Evolutionary conservation across 2,797 vertebrate genomes (phyloP).

Genomic region (Hylomyscus alleni): DNA sequence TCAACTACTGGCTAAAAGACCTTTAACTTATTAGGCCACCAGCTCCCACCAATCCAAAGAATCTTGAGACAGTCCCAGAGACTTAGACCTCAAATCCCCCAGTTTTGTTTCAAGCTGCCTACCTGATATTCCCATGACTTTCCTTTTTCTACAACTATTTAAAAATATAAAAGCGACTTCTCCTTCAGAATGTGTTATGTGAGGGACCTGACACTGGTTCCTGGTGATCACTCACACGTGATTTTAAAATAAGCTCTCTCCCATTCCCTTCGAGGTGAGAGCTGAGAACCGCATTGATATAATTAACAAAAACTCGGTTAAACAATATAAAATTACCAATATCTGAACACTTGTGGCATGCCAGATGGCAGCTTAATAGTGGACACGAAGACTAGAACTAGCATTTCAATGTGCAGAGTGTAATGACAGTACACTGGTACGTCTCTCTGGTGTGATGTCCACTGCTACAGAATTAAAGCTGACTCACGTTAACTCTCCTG

Average conservation of each 20-base stretch:
- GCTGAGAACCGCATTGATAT: neutral
- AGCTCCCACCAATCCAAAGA: neutral
- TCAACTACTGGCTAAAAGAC: neutral
- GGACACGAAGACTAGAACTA: neutral
- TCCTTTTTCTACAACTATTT: neutral
- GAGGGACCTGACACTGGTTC: neutral
- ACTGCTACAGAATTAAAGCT: neutral
- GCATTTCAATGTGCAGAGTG: neutral
- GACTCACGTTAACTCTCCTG: slow-evolving; percentile 14
- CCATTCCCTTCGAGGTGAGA: neutral
- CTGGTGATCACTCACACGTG: neutral
- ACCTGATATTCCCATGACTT: neutral
- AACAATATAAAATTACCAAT: neutral
- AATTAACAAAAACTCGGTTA: neutral
- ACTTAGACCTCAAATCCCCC: too few species aligned
- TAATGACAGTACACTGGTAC: neutral
- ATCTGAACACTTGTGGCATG: neutral
- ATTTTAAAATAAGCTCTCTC: neutral
- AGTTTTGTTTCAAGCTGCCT: neutral
- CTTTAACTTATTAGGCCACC: neutral
- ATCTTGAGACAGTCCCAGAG: neutral
- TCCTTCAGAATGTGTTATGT: neutral
- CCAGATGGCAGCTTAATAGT: neutral
- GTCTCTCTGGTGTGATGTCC: neutral
- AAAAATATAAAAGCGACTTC: neutral